Evolutionary conservation across 2,797 vertebrate genomes (phyloP), one percentile per base, ranked within the genome.

Genomic region (Bradypus variegatus): DNA sequence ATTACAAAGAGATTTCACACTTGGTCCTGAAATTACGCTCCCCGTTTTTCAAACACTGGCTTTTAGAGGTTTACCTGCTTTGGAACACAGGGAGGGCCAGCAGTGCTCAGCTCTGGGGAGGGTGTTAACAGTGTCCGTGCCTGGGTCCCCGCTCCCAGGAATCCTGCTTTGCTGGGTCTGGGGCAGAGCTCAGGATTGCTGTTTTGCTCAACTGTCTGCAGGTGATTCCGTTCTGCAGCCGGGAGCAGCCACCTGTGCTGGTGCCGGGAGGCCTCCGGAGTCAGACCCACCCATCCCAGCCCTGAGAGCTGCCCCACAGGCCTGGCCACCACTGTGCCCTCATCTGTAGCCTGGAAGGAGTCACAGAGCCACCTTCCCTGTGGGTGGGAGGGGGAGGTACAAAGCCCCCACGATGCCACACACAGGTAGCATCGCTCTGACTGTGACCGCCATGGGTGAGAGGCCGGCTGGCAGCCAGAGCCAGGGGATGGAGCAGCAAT

Each of bases 1-100:
- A 2, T 55, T 45, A 31, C 48, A 14, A 60, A 45, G 21, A 10
- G 31, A 36, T 5, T 70, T 41, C 67, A 23, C 0, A 2, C 62
- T 41, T 18, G 53, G 36, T 11, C 81, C 29, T 29, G 8, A 38
- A 41, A 25, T 48, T 27, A 31, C 2, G 6, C 15, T 48, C 38
- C 6, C n/a, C 5, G 0, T 45, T 77, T 73, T 33, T 36, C 13
- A 69, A 8, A 25, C 1, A 4, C 31, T 16, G 21, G 48, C 33
- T 12, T 23, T 31, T 33, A 16, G 16, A 53, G n/a, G 41, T 33
- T n/a, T 4, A 0, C 70, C 64, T 25, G 0, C 31, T 53, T n/a
- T n/a, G 76, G 25, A 14, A 15, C 31, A 21, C 8, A 1, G n/a
- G 8, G 19, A 67, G 55, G 67, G 25, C 38, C n/a, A 31, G 48